Base-by-base conservation (phyloP, 2,797 vertebrate species). In the Myotis planiceps region DNA sequence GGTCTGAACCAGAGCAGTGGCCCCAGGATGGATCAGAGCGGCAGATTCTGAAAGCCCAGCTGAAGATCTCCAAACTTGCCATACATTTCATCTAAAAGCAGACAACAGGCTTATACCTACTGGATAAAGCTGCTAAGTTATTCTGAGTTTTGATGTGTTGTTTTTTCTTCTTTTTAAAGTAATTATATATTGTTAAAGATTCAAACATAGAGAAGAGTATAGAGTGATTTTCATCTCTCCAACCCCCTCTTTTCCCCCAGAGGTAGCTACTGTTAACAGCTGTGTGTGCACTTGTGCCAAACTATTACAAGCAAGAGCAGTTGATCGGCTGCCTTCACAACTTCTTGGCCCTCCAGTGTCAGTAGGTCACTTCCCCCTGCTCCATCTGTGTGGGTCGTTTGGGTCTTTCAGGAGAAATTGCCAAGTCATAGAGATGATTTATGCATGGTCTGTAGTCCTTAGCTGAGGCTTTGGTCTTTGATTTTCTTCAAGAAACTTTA, bases 401-500 rank as follows among this genome's bases (percentile, higher is more conserved):
- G 66, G 29, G 37, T 78, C 76, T 82, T 75, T 58, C 29, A 15
- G 47, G 81, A 60, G 49, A 51, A 5, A 18, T 34, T 63, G 4
- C 23, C 27, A 34, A 47, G 23, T 63, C 14, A 12, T 1, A 21
- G 88, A 53, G 63, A 72, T 47, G 65, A 39, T 68, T 89, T 94
- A 90, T 21, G 18, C 21, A 16, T 55, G 9, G 45, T 78, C 45
- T 90, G 14, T 29, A 47, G 49, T 6, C 29, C 55, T 92, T 87
- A 58, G 90, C 49, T 65, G 72, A 90, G 23, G 53, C 37, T 1
- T 3, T 86, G 21, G 10, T 65, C 27, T 90, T 63, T 91, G 32
- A 32, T 84, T 88, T 95, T 65, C 76, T 87, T 96, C 25, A 53
- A 82, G 74, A 72, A 81, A 76, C 47, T 69, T 72, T 51, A 39